phyloP scores from a whole-genome alignment of 2,797 vertebrate species.

The Hyperoplus lanceolatus region DNA sequence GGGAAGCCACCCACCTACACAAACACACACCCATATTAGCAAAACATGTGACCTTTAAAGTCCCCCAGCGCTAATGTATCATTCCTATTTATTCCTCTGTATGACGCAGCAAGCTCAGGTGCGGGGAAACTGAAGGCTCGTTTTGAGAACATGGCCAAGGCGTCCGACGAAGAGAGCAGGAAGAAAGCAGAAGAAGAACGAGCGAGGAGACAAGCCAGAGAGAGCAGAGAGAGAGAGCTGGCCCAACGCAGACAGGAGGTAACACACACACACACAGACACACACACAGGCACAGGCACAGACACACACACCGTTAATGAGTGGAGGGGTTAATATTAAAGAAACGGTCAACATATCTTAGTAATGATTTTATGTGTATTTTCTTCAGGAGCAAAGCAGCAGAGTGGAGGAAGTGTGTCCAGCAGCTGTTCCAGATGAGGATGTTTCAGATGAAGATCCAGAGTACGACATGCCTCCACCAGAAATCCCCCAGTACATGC shows the following conservation, averaged over 20 bases:
- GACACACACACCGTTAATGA: no score
- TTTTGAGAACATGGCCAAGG: conserved; percentile 93
- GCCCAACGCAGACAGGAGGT: conserved; percentile 78
- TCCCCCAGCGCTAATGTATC: no score
- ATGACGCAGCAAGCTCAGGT: conserved; percentile 83
- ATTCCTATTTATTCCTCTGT: neutral
- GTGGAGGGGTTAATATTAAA: no score
- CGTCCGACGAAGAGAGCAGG: conserved; percentile 87
- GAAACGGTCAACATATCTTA: accelerated
- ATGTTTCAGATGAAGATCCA: neutral
- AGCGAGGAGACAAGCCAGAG: conserved; percentile 81
- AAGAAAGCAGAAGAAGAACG: conserved; percentile 87
- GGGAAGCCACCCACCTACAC: no score
- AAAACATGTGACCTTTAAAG: no score
- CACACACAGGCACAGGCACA: no score
- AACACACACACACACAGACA: neutral
- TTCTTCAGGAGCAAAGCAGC: conserved; percentile 65
- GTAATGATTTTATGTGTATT: neutral
- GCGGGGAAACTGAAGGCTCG: conserved; percentile 90
- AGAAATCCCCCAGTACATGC: conserved; percentile 49
- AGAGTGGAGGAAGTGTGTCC: conserved; percentile 61
- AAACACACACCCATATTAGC: no score
- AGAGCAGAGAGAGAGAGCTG: conserved; percentile 83
- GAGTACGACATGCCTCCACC: conserved; percentile 11
- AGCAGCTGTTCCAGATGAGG: conserved; percentile 51